phyloP scores from a whole-genome alignment of 2,888 invertebrate genomes.

The Idaea dimidiata region DNA sequence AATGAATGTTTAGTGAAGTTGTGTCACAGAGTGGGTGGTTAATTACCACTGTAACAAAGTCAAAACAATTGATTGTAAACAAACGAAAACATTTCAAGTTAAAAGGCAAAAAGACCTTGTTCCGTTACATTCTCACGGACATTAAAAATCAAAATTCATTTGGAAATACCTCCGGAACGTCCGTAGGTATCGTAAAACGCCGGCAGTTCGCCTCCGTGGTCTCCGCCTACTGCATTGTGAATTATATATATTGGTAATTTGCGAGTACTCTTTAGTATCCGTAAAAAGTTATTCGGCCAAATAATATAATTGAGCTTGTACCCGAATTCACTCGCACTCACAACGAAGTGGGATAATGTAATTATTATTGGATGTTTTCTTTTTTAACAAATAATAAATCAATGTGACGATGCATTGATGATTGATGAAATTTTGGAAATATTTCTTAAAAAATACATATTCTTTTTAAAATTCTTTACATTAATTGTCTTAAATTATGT shows the following conservation, averaged over 20 bases:
- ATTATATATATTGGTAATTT: not conserved
- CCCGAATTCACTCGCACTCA: not conserved
- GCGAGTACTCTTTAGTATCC: constrained; percentile 1
- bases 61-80: not conserved
- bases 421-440: too few relatives aligned
- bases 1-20: too few relatives aligned
- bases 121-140: not conserved
- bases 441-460: too few relatives aligned
- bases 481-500: too few relatives aligned
- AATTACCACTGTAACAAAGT: not conserved
- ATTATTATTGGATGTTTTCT: not conserved
- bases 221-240: not conserved
- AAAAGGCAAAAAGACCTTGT: not conserved
- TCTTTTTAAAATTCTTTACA: too few relatives aligned
- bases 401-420: too few relatives aligned
- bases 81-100: not conserved
- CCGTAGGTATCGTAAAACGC: not conserved
- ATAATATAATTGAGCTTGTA: not conserved
- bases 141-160: constrained; percentile 1
- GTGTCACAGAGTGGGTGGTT: not conserved
- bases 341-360: not conserved
- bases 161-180: not conserved
- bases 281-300: not conserved
- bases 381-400: too few relatives aligned
- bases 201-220: not conserved